A percentile compares a stretch with the other conserved stretches of the same genome.
Evolutionary conservation across 2,797 vertebrate genomes (phyloP).

Genomic region (Caiman crocodilus): DNA sequence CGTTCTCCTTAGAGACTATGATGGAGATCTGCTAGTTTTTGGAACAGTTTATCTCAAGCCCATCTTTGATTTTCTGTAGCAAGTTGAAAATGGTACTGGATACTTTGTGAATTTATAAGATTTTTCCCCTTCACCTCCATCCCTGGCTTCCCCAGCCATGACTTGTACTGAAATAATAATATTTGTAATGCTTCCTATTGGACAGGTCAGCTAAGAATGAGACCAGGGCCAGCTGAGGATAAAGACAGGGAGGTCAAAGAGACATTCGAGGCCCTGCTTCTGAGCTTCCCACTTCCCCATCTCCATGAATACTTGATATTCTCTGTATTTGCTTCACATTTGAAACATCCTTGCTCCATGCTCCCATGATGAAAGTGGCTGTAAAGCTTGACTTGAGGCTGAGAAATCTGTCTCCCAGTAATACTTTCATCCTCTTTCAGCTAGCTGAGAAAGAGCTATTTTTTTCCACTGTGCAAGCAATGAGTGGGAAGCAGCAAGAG

Average conservation of each 20-base stretch:
- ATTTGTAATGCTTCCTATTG: not conserved
- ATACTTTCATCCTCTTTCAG: not conserved
- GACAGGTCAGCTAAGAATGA: not conserved
- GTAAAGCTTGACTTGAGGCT: not conserved
- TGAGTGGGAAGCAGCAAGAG: not conserved
- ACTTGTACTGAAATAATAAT: not conserved
- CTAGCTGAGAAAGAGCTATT: not conserved
- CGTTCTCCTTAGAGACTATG: constrained; percentile 15
- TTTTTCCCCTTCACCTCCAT: fast-evolving
- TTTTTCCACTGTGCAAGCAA: not conserved
- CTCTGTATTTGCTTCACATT: not conserved
- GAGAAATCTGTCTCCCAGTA: not conserved
- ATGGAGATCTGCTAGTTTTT: not conserved
- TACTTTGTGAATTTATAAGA: not conserved
- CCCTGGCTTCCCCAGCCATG: not conserved
- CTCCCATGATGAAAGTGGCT: not conserved
- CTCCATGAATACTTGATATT: not conserved
- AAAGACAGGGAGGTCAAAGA: not conserved
- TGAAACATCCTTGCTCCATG: not conserved
- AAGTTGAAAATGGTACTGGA: not conserved
- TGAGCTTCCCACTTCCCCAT: not conserved
- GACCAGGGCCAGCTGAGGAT: not conserved
- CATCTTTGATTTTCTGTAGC: not conserved
- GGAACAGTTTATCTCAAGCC: not conserved
- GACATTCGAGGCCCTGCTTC: not conserved